Percentiles rank a stretch among this genome's conserved stretches.
Evolutionary conservation across 2,888 invertebrate genomes (phyloP).

Genomic region (Cataglyphis albicans): DNA sequence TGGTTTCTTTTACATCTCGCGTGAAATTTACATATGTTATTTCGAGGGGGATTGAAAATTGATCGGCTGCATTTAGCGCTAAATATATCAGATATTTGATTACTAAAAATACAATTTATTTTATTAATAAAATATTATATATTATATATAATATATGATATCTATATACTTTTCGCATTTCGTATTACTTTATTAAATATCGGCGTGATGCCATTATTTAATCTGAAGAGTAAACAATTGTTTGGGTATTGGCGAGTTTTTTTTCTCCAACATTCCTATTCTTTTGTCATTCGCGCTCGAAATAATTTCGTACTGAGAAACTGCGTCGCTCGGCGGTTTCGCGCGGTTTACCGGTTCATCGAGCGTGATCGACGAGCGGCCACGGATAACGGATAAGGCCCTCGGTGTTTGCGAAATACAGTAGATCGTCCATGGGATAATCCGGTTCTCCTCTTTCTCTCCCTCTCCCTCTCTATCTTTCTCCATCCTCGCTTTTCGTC

Average conservation of each 20-base stretch:
- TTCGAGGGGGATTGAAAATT: slow-evolving; percentile 5
- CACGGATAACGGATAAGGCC: slow-evolving; percentile 53
- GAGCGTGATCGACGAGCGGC: slow-evolving; percentile 50
- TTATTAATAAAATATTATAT: too few relatives aligned
- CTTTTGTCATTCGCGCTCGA: slow-evolving; percentile 23
- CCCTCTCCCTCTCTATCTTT: background rate
- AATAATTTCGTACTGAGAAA: slow-evolving; percentile 30
- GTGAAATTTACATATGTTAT: background rate
- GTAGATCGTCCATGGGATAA: slow-evolving; percentile 55
- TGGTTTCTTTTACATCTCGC: background rate
- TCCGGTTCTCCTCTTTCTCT: slow-evolving; percentile 39
- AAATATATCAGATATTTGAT: background rate
- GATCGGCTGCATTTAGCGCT: background rate
- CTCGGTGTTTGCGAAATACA: slow-evolving; percentile 52
- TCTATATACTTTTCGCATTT: background rate
- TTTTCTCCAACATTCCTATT: background rate
- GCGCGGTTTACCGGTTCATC: slow-evolving; percentile 54
- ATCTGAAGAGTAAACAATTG: background rate
- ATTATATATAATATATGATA: background rate
- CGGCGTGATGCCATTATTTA: background rate
- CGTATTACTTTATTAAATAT: background rate
- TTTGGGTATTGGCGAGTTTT: background rate
- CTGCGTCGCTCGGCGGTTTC: slow-evolving; percentile 32
- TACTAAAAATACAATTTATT: background rate
- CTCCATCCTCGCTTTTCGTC: slow-evolving; percentile 39